Percentiles rank a stretch among this genome's conserved stretches.
phyloP scores from a whole-genome alignment of 2,113 vertebrate species.

The Odocoileus hemionus region DNA sequence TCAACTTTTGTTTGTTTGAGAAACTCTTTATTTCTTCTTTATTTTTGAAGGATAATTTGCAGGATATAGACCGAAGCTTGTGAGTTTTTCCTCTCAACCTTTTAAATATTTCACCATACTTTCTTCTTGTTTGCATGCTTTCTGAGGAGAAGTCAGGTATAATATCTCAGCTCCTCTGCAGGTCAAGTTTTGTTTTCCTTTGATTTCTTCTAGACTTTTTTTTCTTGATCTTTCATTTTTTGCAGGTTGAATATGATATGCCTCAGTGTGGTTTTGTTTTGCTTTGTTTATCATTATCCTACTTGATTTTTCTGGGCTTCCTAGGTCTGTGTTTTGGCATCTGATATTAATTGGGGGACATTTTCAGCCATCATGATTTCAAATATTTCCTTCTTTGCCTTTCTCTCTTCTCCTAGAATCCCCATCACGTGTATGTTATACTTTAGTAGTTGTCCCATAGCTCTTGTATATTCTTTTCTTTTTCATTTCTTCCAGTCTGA shows the following conservation, averaged over 20 bases:
- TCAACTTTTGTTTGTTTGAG: background rate
- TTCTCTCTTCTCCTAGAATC: background rate
- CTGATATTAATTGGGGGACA: background rate
- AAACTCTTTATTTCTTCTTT: background rate
- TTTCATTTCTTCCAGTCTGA: background rate
- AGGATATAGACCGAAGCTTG: background rate
- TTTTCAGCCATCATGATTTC: background rate
- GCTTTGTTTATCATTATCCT: background rate
- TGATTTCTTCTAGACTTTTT: background rate
- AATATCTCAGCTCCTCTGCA: background rate
- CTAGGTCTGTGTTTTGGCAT: background rate
- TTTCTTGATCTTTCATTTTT: background rate
- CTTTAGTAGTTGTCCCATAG: background rate
- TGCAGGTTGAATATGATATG: background rate
- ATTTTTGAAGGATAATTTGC: background rate
- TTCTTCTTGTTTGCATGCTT: background rate
- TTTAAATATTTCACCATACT: background rate
- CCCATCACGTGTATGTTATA: background rate
- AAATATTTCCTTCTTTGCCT: background rate
- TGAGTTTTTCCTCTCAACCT: background rate
- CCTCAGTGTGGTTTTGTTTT: background rate
- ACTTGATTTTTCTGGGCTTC: background rate
- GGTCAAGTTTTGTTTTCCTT: background rate
- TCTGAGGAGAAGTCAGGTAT: background rate
- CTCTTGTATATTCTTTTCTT: background rate